phyloP scores from a whole-genome alignment of 2,888 invertebrate species.

The Drosophila melanosoma region DNA sequence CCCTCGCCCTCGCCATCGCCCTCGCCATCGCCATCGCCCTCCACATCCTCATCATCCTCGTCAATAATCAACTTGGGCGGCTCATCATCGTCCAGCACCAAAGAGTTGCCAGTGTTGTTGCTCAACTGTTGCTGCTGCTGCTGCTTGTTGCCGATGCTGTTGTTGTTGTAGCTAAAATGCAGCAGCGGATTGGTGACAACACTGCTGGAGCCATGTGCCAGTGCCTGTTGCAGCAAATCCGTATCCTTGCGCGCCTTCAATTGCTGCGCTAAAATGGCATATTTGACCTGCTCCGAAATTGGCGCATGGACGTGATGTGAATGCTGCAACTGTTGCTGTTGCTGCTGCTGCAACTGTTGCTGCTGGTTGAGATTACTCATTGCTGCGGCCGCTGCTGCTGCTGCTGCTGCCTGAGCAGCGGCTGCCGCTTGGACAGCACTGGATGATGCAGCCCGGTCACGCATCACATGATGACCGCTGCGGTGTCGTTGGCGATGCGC shows the following conservation, averaged over 20 bases:
- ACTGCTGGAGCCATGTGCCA: slow-evolving; percentile 83
- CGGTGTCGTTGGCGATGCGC: slow-evolving; percentile 91
- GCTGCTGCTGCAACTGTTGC: slow-evolving; percentile 48
- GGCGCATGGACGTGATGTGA: slow-evolving; percentile 43
- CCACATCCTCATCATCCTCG: slow-evolving; percentile 82
- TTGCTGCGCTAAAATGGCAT: slow-evolving; percentile 92
- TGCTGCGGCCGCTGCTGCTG: slow-evolving; percentile 12
- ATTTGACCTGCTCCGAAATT: slow-evolving; percentile 90
- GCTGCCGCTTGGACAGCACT: slow-evolving; percentile 55
- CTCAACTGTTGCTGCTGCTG: slow-evolving; percentile 44
- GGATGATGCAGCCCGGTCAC: slow-evolving; percentile 80
- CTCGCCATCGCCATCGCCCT: slow-evolving; percentile 39
- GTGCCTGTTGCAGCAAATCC: slow-evolving; percentile 83
- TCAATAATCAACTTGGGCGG: slow-evolving; percentile 84
- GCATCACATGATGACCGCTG: slow-evolving; percentile 86
- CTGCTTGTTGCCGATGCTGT: slow-evolving; percentile 10
- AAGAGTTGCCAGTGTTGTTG: slow-evolving; percentile 59
- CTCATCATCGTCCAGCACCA: slow-evolving; percentile 86
- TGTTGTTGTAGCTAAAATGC: slow-evolving; percentile 44
- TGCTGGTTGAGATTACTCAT: slow-evolving; percentile 34
- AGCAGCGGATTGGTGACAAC: slow-evolving; percentile 67
- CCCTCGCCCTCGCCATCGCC: too few species aligned
- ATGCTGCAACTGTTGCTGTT: slow-evolving; percentile 49
- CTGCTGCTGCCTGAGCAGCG: slow-evolving; percentile 52
- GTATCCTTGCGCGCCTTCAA: slow-evolving; percentile 87